Base-by-base conservation (phyloP, 2,888 invertebrate genomes). In the Tinea pellionella region DNA sequence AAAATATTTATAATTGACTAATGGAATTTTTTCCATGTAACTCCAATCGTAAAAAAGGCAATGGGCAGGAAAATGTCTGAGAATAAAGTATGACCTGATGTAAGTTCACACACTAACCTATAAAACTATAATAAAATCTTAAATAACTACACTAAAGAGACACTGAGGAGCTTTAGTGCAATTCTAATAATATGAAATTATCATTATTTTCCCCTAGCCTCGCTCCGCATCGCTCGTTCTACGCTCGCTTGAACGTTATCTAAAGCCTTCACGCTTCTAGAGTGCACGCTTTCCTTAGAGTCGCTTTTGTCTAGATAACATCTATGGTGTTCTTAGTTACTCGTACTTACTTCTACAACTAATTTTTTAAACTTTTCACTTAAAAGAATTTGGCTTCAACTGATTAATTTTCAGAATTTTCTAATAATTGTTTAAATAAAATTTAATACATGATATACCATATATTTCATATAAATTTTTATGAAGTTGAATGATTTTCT, bases 171-270 rank as follows among this genome's bases (percentile, higher is more conserved):
- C 47, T 47, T 47, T 47, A 47, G 47, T 64, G 68, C 69, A 67
- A 69, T 68, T 65, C 67, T 66, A 67, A 69, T 71, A 69, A 69
- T 69, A 67, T 67, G 65, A 66, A 70, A 70, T 72, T 68, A 73
- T 73, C 67, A 68, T 68, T 65, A 66, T 67, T 66, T 18, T 18
- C 18, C 47, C 4, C 47, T 47, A 15, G 16, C 15, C 15, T 64
- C 62, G 63, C 61, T 56, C 53, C 24, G 19, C 13, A 24, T 56
- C 37, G 41, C 37, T n/a, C 30, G 30, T 30, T 37, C 37, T 37
- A 12, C 37, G 37, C 47, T 15, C 47, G 47, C 47, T 13, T 47
- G 47, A 47, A 47, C 47, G 47, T 47, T 47, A 47, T 47, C 47
- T 47, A 47, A 47, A 47, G 47, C 18, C 15, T 47, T 47, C 47